Base-by-base conservation (phyloP, 2,888 invertebrate genomes). In the Ectemnius cavifrons region DNA sequence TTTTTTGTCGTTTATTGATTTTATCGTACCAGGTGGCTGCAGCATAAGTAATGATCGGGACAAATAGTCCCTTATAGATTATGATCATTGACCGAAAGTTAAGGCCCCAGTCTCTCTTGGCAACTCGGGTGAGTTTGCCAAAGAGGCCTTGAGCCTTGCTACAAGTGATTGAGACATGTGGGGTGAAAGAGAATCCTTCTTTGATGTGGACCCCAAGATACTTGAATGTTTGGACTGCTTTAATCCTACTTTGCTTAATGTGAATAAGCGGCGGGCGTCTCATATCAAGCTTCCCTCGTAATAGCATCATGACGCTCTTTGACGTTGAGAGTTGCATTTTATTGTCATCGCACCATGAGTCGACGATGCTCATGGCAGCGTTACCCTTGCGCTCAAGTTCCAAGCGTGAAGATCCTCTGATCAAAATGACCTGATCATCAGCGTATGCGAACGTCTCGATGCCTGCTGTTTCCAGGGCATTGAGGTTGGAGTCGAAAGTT, bases 221-320 rank as follows among this genome's bases (percentile, higher is more conserved):
- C 18, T 3, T 62, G 0, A 47, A 20, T 0, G 47, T 4, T 2
- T 3, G 11, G 0, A 13, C 13, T 56, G 57, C 57, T 18, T 28
- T n/a, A 28, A 56, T 11, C 1, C 20, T 1, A 2, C 6, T 3
- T 13, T 3, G 3, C 52, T 37, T 27, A 14, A 56, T 13, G 57
- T 18, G 0, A 18, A 18, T 20, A 2, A 20, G 20, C n/a, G 65
- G 65, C 2, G 65, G 65, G 5, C 65, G 18, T 14, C 46, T 57
- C 8, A 27, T 47, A 5, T 66, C 66, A 0, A 66, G 58, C 1
- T 58, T 16, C 0, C 66, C 59, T 23, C 58, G 57, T 3, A 59
- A 0, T 6, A 66, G 27, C 0, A 66, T 16, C 66, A 66, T 66
- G 23, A 47, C 66, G 0, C 46, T 20, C 47, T 66, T 59, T 8